Percentiles rank a stretch among this genome's conserved stretches.
Evolutionary conservation across 2,797 vertebrate species (phyloP).

Genomic region (Gymnocypris eckloni): DNA sequence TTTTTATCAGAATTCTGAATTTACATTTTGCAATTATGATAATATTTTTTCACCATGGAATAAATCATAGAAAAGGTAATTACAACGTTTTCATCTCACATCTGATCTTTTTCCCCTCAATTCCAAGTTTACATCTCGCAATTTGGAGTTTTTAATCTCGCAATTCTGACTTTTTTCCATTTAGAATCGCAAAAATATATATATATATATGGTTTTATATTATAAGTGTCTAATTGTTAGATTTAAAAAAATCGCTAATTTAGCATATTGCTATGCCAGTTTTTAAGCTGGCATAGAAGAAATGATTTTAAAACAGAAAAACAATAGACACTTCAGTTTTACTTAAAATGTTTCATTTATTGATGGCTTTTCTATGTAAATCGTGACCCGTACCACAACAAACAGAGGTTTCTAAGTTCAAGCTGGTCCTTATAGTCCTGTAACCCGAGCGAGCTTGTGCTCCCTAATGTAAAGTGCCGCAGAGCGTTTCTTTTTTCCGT

Average conservation of each 20-base stretch:
- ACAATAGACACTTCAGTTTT: too few species aligned
- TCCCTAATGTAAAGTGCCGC: slow-evolving; percentile 35
- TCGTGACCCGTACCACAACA: not conserved
- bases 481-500: slow-evolving; percentile 26
- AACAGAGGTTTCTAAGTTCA: slow-evolving; percentile 36
- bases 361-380: not conserved
- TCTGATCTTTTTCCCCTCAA: not conserved
- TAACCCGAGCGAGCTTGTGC: slow-evolving; percentile 8
- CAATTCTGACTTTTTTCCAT: too few species aligned
- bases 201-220: too few species aligned
- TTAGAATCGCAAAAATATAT: too few species aligned
- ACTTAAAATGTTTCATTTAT: not conserved
- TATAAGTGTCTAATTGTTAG: not conserved
- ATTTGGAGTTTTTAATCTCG: not conserved
- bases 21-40: not conserved
- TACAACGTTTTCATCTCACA: not conserved
- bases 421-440: not conserved
- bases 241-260: not conserved
- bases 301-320: not conserved
- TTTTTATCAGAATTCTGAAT: not conserved
- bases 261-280: too few species aligned
- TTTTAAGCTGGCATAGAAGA: not conserved
- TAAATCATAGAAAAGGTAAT: not conserved
- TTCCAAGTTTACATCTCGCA: too few species aligned
- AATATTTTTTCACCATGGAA: not conserved